phyloP scores from a whole-genome alignment of 2,797 vertebrate genomes.

The Coregonus suidteri region DNA sequence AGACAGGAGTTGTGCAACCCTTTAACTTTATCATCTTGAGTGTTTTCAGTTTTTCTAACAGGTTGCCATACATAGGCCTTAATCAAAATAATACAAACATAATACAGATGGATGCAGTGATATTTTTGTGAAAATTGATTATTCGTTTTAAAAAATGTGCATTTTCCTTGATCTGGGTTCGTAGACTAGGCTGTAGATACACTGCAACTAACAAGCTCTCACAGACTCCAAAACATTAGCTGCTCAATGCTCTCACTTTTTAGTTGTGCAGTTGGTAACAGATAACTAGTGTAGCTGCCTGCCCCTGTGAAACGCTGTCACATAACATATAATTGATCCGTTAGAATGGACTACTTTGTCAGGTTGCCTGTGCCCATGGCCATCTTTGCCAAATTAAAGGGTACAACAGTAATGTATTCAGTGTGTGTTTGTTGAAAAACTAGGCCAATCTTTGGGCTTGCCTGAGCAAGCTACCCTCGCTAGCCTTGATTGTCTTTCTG shows the following conservation, averaged over 20 bases:
- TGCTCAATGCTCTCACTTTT: background rate
- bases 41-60: too few species aligned
- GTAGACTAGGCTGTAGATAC: too few species aligned
- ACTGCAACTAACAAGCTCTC: too few species aligned
- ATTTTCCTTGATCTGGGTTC: too few species aligned
- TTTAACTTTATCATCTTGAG: too few species aligned
- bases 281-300: background rate
- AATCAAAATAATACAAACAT: too few species aligned
- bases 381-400: constrained; percentile 19
- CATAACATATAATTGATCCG: constrained; percentile 6
- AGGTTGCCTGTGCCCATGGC: constrained; percentile 7
- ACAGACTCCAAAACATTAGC: too few species aligned
- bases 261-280: background rate
- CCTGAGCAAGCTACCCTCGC: background rate
- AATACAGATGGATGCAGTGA: too few species aligned
- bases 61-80: too few species aligned
- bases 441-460: constrained; percentile 5
- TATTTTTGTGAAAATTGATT: too few species aligned
- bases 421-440: background rate
- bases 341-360: background rate
- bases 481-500: background rate
- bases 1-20: too few species aligned
- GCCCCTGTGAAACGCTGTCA: background rate
- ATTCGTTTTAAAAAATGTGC: too few species aligned
- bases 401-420: constrained; percentile 20